Evolutionary conservation across 2,113 vertebrate genomes (phyloP).

Genomic region (Ophiodon elongatus): DNA sequence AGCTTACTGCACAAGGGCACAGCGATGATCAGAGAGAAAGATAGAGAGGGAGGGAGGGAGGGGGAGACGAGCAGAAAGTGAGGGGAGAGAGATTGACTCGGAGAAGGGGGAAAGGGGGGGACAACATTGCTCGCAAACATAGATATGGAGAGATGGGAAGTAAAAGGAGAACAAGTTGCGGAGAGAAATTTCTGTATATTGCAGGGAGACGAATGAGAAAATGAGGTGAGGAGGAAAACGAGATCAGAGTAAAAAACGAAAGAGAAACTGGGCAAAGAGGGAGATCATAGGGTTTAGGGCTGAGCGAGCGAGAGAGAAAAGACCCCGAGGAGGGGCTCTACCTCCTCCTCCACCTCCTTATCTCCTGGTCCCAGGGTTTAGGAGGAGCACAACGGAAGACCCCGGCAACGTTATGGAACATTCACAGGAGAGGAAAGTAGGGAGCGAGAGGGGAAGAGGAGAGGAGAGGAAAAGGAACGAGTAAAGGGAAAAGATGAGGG

Average conservation of each 20-base stretch:
- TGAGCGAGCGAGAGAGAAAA: slow-evolving; percentile 40
- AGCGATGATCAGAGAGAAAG: slow-evolving; percentile 29
- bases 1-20: slow-evolving; percentile 9
- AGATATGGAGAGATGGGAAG: background rate
- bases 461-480: background rate
- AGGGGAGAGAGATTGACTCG: slow-evolving; percentile 2
- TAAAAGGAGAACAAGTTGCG: background rate
- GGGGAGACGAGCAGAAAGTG: slow-evolving; percentile 16
- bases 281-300: slow-evolving; percentile 47
- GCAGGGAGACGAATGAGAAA: slow-evolving; percentile 2
- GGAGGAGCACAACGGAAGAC: slow-evolving; percentile 28
- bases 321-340: slow-evolving; percentile 55
- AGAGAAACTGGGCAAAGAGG: slow-evolving; percentile 28
- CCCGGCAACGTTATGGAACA: slow-evolving; percentile 2
- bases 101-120: too few relatives aligned
- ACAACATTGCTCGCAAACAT: background rate
- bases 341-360: slow-evolving; percentile 54
- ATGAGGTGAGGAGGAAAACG: background rate
- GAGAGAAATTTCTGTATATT: background rate
- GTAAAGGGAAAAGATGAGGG: too few relatives aligned
- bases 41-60: background rate
- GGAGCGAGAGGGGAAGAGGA: background rate
- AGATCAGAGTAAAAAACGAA: background rate
- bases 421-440: slow-evolving; percentile 21
- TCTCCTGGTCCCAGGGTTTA: slow-evolving; percentile 63